Evolutionary conservation across 2,888 invertebrate genomes (phyloP).

Genomic region (Scelioninae gen. 1): DNA sequence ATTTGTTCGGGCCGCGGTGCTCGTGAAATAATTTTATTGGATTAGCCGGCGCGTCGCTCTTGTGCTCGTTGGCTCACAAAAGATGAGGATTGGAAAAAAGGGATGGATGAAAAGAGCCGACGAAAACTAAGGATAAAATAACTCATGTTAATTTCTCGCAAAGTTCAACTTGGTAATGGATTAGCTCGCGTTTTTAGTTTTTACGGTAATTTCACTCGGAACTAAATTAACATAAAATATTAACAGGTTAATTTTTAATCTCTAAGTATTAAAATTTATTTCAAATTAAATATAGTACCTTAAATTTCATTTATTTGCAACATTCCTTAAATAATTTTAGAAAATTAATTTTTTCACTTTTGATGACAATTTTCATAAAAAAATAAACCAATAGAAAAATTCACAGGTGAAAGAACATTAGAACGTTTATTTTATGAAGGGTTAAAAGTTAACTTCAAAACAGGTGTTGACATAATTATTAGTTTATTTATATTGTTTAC

Average conservation of each 20-base stretch:
- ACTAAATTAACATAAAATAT: conserved; percentile 6
- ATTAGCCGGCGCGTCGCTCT: conserved; percentile 32
- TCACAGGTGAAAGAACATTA: no score
- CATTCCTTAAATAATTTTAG: no score
- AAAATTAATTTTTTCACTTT: no score
- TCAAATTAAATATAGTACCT: no score
- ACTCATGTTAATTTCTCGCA: conserved; percentile 49
- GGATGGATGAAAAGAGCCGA: conserved; percentile 39
- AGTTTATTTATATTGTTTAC: no score
- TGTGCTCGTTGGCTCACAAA: conserved; percentile 38
- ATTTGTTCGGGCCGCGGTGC: conserved; percentile 31
- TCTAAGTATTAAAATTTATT: background rate
- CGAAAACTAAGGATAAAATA: conserved; percentile 38
- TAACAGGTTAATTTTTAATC: conserved; percentile 24
- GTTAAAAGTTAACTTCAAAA: no score
- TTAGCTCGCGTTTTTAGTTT: conserved; percentile 28
- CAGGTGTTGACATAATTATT: no score
- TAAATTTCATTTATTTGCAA: no score
- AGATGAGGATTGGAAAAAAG: conserved; percentile 26
- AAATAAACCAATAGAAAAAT: no score
- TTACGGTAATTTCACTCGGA: conserved; percentile 11
- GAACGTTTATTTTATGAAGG: no score
- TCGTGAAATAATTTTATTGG: conserved; percentile 51
- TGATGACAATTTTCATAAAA: no score
- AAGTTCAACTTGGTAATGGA: conserved; percentile 33